Base-by-base conservation (phyloP, 2,888 invertebrate species). In the Hirtodrosophila cameraria region DNA sequence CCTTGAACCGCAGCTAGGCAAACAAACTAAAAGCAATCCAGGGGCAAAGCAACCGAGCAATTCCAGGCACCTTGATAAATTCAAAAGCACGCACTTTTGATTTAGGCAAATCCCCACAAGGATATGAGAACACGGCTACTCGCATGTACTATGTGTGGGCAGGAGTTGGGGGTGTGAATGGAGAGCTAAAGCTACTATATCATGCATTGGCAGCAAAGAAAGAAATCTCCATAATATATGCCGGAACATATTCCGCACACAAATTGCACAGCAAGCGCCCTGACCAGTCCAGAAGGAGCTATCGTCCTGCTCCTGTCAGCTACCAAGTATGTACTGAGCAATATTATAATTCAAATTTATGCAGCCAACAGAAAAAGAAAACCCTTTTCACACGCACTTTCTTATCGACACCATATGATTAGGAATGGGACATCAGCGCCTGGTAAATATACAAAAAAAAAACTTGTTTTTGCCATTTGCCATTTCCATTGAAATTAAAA, bases 231-330 rank as follows among this genome's bases (percentile, higher is more conserved):
- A 85, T 90, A 90, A 90, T 90, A 86, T 90, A 90, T 90, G 89
- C 90, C 88, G 78, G 81, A 89, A 87, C 90, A 90, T 88, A 90
- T 90, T 89, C 90, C 85, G 88, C 85, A 88, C 90, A 90, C 90
- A 90, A 90, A 90, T 90, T 90, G 90, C 87, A 88, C 79, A 75
- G 71, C 79, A 58, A 71, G 75, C 64, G 62, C 18, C 62, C 75
- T 66, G 67, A 63, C 62, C 74, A 57, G 61, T 60, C 63, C 62
- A 23, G 11, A 55, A 11, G 42, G 28, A 39, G 60, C 57, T 41
- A 23, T 36, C 16, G 39, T 42, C 38, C 43, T 41, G 49, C 61
- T 27, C 33, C 49, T 68, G 61, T 43, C 61, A 61, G 49, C 53
- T 50, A 28, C 46, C 49, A 38, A 54, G 50, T 52, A 36, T 28